These are phyloP conservation scores for Neodon shergylaensis DNA, from an alignment of 2,113 vertebrate species.

Conservation along the genomic window DNA sequence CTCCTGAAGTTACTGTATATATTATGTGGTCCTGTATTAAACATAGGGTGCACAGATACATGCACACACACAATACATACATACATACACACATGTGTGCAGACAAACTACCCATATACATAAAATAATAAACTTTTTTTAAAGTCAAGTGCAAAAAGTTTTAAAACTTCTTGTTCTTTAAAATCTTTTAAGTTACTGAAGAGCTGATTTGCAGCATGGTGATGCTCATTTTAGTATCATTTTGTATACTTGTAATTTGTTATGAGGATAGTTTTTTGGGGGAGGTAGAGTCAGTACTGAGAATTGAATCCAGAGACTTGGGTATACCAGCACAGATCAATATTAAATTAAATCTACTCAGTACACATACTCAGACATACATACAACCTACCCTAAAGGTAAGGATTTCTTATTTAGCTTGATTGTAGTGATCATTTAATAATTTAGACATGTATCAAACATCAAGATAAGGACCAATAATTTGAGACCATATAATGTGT, in stretches of 20 bases:
- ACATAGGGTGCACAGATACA: neutral
- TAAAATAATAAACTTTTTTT: neutral
- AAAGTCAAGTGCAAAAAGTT: neutral
- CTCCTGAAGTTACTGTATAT: constrained; percentile 36
- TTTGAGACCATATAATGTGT: neutral
- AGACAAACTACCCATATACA: neutral
- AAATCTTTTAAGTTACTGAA: constrained; percentile 1
- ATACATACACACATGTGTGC: no score
- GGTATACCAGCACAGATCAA: neutral
- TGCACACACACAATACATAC: no score
- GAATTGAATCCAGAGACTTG: neutral
- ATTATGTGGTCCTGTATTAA: neutral
- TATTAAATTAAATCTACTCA: neutral
- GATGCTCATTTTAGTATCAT: neutral
- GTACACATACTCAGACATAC: neutral
- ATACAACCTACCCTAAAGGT: neutral
- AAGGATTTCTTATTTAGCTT: neutral
- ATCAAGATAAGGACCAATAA: neutral
- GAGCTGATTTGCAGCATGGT: neutral
- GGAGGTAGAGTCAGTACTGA: neutral
- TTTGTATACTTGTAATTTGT: neutral
- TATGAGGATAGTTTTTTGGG: neutral
- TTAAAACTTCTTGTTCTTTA: neutral
- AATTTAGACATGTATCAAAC: neutral
- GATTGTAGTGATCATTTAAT: neutral